These are phyloP conservation scores for Corythaeola cristata DNA, from an alignment of 2,113 vertebrate genomes.

Conservation along the genomic window DNA sequence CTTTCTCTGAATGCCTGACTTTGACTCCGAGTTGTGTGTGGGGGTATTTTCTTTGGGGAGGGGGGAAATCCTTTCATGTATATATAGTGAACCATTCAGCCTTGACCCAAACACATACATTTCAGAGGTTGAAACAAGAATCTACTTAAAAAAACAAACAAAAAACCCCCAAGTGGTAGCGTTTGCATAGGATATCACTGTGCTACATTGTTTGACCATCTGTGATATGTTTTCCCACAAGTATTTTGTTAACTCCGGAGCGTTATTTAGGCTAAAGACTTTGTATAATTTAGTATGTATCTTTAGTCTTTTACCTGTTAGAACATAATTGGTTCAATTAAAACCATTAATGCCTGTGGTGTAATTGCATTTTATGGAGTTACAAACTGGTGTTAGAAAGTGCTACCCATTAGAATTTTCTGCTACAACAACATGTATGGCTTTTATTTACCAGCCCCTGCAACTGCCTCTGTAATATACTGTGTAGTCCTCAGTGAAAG, in stretches of 20 bases:
- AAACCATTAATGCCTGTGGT: constrained; percentile 53
- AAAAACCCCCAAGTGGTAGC: not conserved
- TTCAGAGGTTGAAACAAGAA: not conserved
- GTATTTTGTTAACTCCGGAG: constrained; percentile 43
- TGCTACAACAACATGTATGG: not conserved
- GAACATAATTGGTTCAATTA: constrained; percentile 41
- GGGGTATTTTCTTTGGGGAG: not conserved
- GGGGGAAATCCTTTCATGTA: not conserved
- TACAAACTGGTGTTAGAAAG: not conserved
- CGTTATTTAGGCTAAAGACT: constrained; percentile 20
- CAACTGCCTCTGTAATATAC: not conserved
- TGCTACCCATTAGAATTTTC: constrained; percentile 22
- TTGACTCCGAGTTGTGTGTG: not conserved
- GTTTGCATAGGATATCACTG: not conserved
- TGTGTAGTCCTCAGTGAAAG: not conserved
- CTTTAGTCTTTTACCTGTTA: constrained; percentile 43
- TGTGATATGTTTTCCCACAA: not conserved
- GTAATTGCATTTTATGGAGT: constrained; percentile 43
- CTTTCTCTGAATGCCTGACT: not conserved
- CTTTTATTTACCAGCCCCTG: constrained; percentile 5
- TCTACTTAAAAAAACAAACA: not conserved
- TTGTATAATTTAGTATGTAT: constrained; percentile 13
- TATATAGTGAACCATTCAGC: not conserved
- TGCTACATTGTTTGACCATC: constrained; percentile 11
- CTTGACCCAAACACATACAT: not conserved